Evolutionary conservation across 2,113 vertebrate species (phyloP).

Genomic region (Gavialis gangeticus): DNA sequence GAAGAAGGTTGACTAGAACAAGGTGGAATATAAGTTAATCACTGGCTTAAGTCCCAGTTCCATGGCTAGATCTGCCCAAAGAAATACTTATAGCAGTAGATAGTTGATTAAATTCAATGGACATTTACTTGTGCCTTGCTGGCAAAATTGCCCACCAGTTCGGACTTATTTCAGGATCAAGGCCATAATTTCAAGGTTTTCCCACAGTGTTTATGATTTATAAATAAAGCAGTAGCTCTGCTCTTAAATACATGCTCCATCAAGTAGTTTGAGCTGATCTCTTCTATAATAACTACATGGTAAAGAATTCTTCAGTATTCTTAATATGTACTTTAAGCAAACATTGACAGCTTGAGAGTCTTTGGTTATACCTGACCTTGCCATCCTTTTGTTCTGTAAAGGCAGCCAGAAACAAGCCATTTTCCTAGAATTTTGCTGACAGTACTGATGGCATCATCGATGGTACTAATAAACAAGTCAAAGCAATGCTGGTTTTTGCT

Average conservation of each 20-base stretch:
- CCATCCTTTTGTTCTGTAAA: background rate
- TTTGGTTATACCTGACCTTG: background rate
- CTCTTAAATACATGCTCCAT: background rate
- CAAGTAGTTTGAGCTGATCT: rapidly evolving
- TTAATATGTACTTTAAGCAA: background rate
- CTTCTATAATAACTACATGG: background rate
- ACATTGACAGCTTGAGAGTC: background rate
- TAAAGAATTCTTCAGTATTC: background rate
- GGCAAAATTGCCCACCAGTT: background rate
- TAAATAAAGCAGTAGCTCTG: background rate
- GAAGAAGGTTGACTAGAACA: background rate
- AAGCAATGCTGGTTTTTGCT: background rate
- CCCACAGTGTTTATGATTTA: rapidly evolving
- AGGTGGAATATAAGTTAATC: background rate
- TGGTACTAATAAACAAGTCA: background rate
- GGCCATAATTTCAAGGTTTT: background rate
- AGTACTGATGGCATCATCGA: background rate
- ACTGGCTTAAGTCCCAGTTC: background rate
- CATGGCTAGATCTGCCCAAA: background rate
- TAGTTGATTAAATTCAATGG: background rate
- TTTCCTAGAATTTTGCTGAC: background rate
- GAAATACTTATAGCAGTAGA: rapidly evolving
- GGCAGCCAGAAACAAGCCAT: background rate
- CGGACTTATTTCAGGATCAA: background rate
- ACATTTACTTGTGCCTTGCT: too few relatives aligned